Evolutionary conservation across 1,140 invertebrate genomes (phyloP).

Genomic region (Thalassaphorura encarpata): DNA sequence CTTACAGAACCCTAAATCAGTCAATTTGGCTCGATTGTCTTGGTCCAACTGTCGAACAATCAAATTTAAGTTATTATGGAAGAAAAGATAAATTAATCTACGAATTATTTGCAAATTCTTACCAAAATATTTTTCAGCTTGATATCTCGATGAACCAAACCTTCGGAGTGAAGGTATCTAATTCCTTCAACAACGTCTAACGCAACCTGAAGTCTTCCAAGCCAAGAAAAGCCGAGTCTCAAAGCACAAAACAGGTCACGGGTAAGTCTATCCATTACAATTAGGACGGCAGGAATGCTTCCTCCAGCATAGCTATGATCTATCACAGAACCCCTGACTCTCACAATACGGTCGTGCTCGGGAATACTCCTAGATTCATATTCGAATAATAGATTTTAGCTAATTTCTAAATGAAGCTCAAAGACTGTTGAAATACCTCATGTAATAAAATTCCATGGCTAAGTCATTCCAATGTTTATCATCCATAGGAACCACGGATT

Average conservation of each 20-base stretch:
- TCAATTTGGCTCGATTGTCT: constrained; percentile 65
- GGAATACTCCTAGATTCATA: constrained; percentile 58
- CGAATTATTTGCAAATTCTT: too few relatives aligned
- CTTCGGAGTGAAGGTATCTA: constrained; percentile 76
- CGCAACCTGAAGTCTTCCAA: constrained; percentile 55
- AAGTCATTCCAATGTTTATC: constrained; percentile 85
- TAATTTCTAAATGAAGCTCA: background rate
- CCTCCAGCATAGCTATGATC: constrained; percentile 63
- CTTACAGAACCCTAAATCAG: constrained; percentile 84
- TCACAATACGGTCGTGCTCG: constrained; percentile 70
- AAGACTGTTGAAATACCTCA: constrained; percentile 43
- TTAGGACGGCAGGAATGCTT: constrained; percentile 59
- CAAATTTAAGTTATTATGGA: too few relatives aligned
- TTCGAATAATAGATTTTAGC: constrained; percentile 2
- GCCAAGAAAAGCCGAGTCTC: constrained; percentile 57
- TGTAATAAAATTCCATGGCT: constrained; percentile 85
- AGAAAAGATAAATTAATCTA: too few relatives aligned
- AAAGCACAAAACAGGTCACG: constrained; percentile 74
- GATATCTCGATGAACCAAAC: constrained; percentile 78
- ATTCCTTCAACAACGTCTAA: constrained; percentile 77
- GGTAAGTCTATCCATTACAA: constrained; percentile 62
- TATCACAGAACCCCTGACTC: constrained; percentile 69
- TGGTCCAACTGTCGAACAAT: constrained; percentile 49
- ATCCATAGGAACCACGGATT: constrained; percentile 81
- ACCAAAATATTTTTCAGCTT: constrained; percentile 82